Evolutionary conservation across 2,888 invertebrate species (phyloP), one percentile per base, ranked within the genome.

Genomic region (Temnothorax unifasciatus): DNA sequence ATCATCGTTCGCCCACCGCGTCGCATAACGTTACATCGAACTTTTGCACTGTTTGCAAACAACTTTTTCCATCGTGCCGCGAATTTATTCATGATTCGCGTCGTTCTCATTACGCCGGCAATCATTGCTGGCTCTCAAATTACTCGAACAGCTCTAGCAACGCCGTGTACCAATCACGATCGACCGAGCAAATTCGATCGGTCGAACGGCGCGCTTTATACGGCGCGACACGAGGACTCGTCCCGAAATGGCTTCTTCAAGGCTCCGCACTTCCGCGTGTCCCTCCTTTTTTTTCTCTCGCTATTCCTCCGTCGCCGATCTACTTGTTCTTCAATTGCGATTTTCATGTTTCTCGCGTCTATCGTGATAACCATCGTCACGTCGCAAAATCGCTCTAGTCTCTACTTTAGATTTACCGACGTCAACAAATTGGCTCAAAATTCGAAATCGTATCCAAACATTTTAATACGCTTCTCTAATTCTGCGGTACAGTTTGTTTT

Each of bases 201-300:
- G 41, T 84, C 6, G 25, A 64, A 64, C 57, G 63, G 63, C 59
- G 57, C 82, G 68, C 90, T 90, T 90, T 91, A 91, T 91, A 91
- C 91, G 91, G 91, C 81, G 79, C 85, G 88, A 76, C 84, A 87
- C 90, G 90, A 90, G 91, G 89, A 87, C 90, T 91, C 88, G 73
- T 87, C 92, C 91, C 75, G 79, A 92, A 92, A 93, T 91, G 93
- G 93, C 82, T 38, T 84, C 71, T 21, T 86, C 92, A 93, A 93
- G 93, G 93, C 86, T 90, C 87, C 85, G 71, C 82, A 92, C 92
- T 93, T 93, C 92, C 91, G 93, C 86, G 89, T 92, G 83, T 90
- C 83, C 85, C 77, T 84, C 71, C 82, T 76, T 73, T 84, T 87
- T 84, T 83, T 81, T 81, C 82, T 77, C 84, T 54, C 74, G 68